These are phyloP conservation scores for Acomys russatus DNA, from an alignment of 2,797 vertebrate species.

Conservation along the genomic window DNA sequence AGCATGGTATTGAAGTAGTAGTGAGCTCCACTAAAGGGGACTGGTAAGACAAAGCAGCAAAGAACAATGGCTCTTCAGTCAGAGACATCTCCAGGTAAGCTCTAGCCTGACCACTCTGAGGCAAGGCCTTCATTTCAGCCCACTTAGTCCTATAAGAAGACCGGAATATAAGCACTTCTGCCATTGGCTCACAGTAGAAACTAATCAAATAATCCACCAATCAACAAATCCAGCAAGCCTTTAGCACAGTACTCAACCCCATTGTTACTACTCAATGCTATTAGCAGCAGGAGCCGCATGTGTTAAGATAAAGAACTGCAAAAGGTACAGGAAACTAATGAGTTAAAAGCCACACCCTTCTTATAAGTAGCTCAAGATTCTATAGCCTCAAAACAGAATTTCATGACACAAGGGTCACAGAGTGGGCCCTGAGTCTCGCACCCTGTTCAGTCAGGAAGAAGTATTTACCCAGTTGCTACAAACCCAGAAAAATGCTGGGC, in stretches of 20 bases:
- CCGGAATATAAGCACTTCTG: background rate
- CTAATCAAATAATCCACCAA: background rate
- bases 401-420: background rate
- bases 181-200: background rate
- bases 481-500: background rate
- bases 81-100: background rate
- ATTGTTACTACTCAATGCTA: background rate
- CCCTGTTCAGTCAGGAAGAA: background rate
- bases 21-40: background rate
- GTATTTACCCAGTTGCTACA: background rate
- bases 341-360: background rate
- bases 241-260: background rate
- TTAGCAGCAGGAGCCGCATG: background rate
- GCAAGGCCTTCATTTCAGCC: background rate
- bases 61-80: background rate
- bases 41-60: background rate
- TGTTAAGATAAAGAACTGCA: background rate
- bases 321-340: background rate
- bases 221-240: background rate
- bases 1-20: background rate
- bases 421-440: background rate
- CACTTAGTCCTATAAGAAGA: background rate
- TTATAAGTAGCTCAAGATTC: background rate
- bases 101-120: background rate
- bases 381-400: slow-evolving; percentile 7